Base-by-base conservation (phyloP, 2,797 vertebrate species). In the Catostomus latipinnis region DNA sequence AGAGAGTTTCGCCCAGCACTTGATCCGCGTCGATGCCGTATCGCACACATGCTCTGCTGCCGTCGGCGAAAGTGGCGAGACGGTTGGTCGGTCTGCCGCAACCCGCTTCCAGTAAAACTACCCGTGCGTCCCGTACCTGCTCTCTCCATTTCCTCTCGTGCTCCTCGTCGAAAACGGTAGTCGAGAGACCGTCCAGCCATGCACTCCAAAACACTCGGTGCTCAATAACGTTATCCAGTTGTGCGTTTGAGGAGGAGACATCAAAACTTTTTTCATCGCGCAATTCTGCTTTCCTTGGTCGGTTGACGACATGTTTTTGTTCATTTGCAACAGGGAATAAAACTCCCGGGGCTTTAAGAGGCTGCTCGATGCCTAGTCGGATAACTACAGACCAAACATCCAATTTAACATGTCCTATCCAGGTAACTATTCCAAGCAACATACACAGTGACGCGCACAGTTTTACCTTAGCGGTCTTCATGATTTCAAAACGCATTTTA, bases 21-120 rank as follows among this genome's bases (percentile, higher is more conserved):
- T 95, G 94, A 88, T 95, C 94, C 0, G 92, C 90, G 87, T 92
- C 94, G 84, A 95, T 92, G 79, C 94, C 94, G 46, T 95, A 95
- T 73, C 94, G 92, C 71, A 95, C 91, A 78, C 94, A 95, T 63
- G 93, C 94, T 76, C 92, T 92, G 65, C 91, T 93, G 78, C 94
- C 93, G 85, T 95, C 94, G 77, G 92, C 90, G 52, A 95, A 90
- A 71, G 87, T 90, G 1, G 93, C 94, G 83, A 94, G 88, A 8
- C 94, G 90, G 90, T 95, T 95, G 77, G 93, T 93, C 85, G 92
- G 90, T 84, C 94, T 92, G 58, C 94, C 94, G 83, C 94, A 95
- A 74, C 92, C 93, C 73, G 91, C 89, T 87, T 94, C 93, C 86
- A 94, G 86, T 14, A 89, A 78, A 67, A 93, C 86, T 16, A 94